Conservation (phyloP, 2,113 vertebrate genomes). For the Corythoichthys haematopterus region DNA sequence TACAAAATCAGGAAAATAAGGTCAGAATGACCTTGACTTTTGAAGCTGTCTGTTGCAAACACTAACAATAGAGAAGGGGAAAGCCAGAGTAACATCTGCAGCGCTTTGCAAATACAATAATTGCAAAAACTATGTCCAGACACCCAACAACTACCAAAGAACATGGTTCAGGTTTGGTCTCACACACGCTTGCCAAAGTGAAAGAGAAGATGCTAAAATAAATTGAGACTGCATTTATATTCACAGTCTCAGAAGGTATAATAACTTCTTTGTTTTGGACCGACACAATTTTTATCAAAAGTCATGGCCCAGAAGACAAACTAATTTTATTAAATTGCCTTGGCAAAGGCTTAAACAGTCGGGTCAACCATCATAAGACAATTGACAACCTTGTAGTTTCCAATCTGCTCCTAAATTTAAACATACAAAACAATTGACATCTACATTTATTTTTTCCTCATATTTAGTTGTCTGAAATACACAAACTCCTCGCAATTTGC, state of each 20-base stretch:
- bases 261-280: too few relatives aligned
- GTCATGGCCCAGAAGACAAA: too few relatives aligned
- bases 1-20: conserved; percentile 5
- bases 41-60: conserved; percentile 1
- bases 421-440: background rate
- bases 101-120: background rate
- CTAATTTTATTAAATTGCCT: background rate
- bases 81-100: background rate
- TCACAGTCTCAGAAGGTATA: too few relatives aligned
- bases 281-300: too few relatives aligned
- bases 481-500: background rate
- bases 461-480: background rate
- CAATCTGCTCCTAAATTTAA: background rate
- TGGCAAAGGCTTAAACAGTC: background rate
- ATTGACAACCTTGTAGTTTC: background rate
- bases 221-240: too few relatives aligned
- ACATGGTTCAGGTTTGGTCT: background rate
- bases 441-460: background rate
- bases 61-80: background rate
- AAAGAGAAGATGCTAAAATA: background rate
- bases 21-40: conserved; percentile 11
- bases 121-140: background rate
- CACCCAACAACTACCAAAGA: background rate
- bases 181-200: background rate
- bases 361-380: background rate